These are phyloP conservation scores for Agrenia bidenticulata DNA, from an alignment of 2,888 invertebrate species.

Conservation along the genomic window DNA sequence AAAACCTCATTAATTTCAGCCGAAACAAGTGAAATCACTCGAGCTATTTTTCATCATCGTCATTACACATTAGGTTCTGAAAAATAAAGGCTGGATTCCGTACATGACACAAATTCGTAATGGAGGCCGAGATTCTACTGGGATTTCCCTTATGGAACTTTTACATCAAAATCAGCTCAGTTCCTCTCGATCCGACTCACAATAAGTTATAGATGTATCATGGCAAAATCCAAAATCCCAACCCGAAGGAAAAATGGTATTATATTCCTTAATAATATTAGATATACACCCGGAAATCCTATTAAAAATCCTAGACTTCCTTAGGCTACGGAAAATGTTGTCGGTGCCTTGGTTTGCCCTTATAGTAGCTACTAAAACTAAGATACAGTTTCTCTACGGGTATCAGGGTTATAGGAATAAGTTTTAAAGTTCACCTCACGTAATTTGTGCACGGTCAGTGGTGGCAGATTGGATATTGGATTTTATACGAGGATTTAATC, in stretches of 20 bases:
- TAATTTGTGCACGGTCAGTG: constrained; percentile 12
- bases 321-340: too few relatives aligned
- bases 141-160: not conserved
- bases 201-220: too few relatives aligned
- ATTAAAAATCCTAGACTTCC: too few relatives aligned
- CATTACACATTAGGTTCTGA: not conserved
- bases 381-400: too few relatives aligned
- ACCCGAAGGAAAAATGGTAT: too few relatives aligned
- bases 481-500: constrained; percentile 6
- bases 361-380: too few relatives aligned
- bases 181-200: too few relatives aligned
- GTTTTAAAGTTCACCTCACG: constrained; percentile 1
- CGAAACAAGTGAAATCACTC: constrained; percentile 4
- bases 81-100: not conserved
- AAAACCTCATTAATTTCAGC: constrained; percentile 3
- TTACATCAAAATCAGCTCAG: not conserved
- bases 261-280: too few relatives aligned
- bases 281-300: too few relatives aligned
- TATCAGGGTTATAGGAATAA: too few relatives aligned
- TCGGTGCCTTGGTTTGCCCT: too few relatives aligned
- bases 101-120: constrained; percentile 6
- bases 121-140: not conserved
- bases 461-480: constrained; percentile 10
- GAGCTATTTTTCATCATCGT: not conserved
- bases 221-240: too few relatives aligned